A percentile compares a stretch with the other conserved stretches of the same genome.
phyloP scores from a whole-genome alignment of 2,113 vertebrate species.

The Chlorodrepanis virens region DNA sequence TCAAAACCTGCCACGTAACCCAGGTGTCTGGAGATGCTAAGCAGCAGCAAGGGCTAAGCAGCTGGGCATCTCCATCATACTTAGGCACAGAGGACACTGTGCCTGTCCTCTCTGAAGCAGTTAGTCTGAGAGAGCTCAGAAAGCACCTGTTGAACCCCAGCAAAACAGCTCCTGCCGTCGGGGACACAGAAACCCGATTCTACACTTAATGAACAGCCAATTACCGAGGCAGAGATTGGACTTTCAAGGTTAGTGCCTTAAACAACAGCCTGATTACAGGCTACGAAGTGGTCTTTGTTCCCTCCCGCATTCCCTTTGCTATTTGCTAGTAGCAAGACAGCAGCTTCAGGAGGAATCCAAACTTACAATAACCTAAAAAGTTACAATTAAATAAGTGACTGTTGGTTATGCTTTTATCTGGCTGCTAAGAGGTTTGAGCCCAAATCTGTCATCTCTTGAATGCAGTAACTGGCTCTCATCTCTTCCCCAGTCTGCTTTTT shows the following conservation, averaged over 20 bases:
- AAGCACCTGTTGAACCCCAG: background rate
- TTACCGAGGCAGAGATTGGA: background rate
- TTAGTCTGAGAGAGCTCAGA: background rate
- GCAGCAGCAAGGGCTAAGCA: background rate
- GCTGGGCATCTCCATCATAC: background rate
- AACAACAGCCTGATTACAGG: background rate
- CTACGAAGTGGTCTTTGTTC: background rate
- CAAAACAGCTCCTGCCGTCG: background rate
- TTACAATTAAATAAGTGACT: background rate
- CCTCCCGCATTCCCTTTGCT: background rate
- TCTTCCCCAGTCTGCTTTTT: background rate
- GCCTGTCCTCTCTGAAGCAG: background rate
- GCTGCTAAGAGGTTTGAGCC: background rate
- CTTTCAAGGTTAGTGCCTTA: background rate
- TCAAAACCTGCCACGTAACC: background rate
- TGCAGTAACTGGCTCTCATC: background rate
- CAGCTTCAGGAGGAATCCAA: background rate
- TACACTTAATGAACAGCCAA: background rate
- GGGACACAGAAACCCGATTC: background rate
- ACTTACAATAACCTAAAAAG: background rate
- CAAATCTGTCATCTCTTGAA: background rate
- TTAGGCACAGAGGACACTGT: background rate
- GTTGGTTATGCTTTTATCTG: background rate
- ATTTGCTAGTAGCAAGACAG: background rate
- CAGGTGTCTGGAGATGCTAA: background rate